Percentiles rank a stretch among this genome's conserved stretches.
These are phyloP conservation scores for Stenodera caucasica DNA, from an alignment of 2,888 invertebrate genomes.

Conservation along the genomic window DNA sequence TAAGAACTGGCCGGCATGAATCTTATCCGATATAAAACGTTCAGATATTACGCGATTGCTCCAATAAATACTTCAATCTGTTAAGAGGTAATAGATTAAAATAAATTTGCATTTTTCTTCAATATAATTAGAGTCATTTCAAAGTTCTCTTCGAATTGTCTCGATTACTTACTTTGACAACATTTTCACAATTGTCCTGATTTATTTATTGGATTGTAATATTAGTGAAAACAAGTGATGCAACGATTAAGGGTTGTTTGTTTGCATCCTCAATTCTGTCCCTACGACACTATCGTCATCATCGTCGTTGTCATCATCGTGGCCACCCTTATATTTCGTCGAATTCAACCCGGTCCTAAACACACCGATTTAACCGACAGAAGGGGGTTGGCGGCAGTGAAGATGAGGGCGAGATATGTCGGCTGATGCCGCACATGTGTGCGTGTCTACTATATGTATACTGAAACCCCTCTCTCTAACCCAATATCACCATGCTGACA, in stretches of 20 bases:
- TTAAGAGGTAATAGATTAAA: too few species aligned
- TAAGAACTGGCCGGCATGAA: neutral
- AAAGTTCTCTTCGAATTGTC: too few species aligned
- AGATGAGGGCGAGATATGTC: constrained; percentile 6
- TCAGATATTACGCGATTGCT: neutral
- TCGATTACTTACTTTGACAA: neutral
- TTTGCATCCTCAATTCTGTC: constrained; percentile 1
- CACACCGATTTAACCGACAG: constrained; percentile 7
- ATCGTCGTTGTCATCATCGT: constrained; percentile 1
- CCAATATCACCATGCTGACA: constrained; percentile 10
- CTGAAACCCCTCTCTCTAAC: neutral
- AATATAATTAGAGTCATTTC: too few species aligned
- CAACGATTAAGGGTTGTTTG: constrained; percentile 6
- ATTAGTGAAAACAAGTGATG: neutral
- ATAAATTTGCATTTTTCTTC: neutral
- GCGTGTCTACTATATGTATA: constrained; percentile 14
- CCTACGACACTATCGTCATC: constrained; percentile 6
- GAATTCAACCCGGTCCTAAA: constrained; percentile 8
- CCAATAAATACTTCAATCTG: neutral
- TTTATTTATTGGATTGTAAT: too few species aligned
- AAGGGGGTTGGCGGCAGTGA: neutral
- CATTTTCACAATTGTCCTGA: neutral
- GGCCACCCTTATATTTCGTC: constrained; percentile 5
- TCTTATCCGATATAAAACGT: too few species aligned
- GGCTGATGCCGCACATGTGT: neutral